Conservation (phyloP, 2,113 vertebrate species). For the Prietella phreatophila region DNA sequence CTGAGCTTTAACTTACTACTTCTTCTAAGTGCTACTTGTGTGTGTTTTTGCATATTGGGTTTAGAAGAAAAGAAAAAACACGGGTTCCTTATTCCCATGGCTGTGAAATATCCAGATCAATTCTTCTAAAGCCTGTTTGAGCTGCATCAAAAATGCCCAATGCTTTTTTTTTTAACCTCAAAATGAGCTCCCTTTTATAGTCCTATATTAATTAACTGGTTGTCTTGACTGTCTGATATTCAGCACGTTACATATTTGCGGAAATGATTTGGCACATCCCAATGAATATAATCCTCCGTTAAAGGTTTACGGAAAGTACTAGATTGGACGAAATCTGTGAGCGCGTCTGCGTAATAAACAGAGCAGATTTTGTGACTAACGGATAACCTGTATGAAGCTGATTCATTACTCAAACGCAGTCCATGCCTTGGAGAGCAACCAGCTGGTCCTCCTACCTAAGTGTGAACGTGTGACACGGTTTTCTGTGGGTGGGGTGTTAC, state of each 20-base stretch:
- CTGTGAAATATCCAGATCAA: background rate
- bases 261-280: background rate
- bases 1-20: background rate
- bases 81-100: background rate
- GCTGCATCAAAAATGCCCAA: background rate
- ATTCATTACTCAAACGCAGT: slow-evolving; percentile 1
- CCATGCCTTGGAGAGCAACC: background rate
- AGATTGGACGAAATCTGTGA: background rate
- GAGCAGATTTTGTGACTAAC: background rate
- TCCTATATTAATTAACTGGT: background rate
- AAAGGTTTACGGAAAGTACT: background rate
- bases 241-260: background rate
- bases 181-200: background rate
- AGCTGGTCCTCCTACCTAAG: background rate
- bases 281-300: background rate
- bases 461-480: slow-evolving; percentile 15
- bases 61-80: background rate
- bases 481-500: slow-evolving; percentile 19
- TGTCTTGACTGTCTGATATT: slow-evolving; percentile 1
- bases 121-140: background rate
- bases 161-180: background rate
- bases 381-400: background rate
- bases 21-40: background rate
- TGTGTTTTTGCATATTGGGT: slow-evolving; percentile 16
- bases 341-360: background rate